Evolutionary conservation across 2,797 vertebrate genomes (phyloP).

Genomic region (Muraenolepis orangiensis): DNA sequence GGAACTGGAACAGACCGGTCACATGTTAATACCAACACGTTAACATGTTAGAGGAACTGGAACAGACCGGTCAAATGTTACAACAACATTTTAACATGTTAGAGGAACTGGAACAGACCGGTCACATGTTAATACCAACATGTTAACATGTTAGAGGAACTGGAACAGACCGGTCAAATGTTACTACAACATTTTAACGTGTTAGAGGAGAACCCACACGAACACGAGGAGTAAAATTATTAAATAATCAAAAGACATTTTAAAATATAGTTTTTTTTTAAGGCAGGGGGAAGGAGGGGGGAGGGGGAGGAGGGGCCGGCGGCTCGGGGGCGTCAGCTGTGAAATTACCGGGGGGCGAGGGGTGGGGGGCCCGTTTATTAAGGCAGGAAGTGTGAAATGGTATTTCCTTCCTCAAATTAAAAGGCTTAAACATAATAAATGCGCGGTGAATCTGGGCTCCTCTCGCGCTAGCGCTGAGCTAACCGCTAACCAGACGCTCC

Average conservation of each 20-base stretch:
- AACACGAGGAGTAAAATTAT: slow-evolving; percentile 27
- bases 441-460: slow-evolving; percentile 72
- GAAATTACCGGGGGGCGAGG: slow-evolving; percentile 80
- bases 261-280: slow-evolving; percentile 77
- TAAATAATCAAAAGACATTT: slow-evolving; percentile 69
- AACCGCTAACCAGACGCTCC: slow-evolving; percentile 57
- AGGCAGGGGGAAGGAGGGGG: slow-evolving; percentile 45
- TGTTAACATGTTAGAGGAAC: too few species aligned
- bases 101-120: too few species aligned
- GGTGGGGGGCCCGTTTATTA: slow-evolving; percentile 82
- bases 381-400: slow-evolving; percentile 85
- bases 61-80: slow-evolving; percentile 44
- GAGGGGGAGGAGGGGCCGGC: slow-evolving; percentile 65
- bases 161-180: not conserved
- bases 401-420: slow-evolving; percentile 74
- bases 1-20: too few species aligned
- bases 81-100: slow-evolving; percentile 13
- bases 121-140: too few species aligned
- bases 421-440: slow-evolving; percentile 85
- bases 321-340: slow-evolving; percentile 77
- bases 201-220: slow-evolving; percentile 49
- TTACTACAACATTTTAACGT: not conserved
- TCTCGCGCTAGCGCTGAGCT: slow-evolving; percentile 54
- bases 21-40: not conserved
- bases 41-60: too few species aligned